phyloP scores from a whole-genome alignment of 2,888 invertebrate genomes.

The Trissolcus brochymenae region DNA sequence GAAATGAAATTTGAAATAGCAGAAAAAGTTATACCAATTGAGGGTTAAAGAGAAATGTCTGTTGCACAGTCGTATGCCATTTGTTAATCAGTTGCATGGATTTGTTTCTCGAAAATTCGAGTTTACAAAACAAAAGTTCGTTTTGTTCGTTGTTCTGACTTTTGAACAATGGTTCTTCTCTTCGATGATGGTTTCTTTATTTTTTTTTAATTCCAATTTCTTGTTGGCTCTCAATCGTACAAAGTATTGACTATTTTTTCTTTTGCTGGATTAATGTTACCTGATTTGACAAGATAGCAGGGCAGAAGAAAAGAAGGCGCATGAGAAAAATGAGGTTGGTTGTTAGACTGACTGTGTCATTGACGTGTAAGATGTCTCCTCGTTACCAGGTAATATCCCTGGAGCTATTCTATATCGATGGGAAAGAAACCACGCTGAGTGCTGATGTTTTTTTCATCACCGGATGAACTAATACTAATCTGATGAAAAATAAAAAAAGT shows the following conservation, averaged over 20 bases:
- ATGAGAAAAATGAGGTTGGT: constrained; percentile 61
- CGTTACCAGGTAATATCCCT: constrained; percentile 65
- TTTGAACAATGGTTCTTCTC: too few relatives aligned
- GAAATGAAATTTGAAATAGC: too few relatives aligned
- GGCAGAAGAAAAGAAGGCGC: constrained; percentile 64
- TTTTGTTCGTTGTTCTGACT: too few relatives aligned
- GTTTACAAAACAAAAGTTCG: too few relatives aligned
- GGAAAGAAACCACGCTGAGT: constrained; percentile 66
- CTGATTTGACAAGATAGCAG: constrained; percentile 60
- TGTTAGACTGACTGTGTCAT: constrained; percentile 63
- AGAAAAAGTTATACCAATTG: too few relatives aligned
- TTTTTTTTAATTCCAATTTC: too few relatives aligned
- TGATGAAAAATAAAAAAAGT: constrained; percentile 61
- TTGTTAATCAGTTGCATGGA: too few relatives aligned
- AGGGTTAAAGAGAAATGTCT: too few relatives aligned
- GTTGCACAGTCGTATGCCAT: too few relatives aligned
- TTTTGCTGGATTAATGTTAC: constrained; percentile 59
- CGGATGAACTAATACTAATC: constrained; percentile 30
- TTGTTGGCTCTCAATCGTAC: constrained; percentile 7
- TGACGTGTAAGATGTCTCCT: constrained; percentile 64
- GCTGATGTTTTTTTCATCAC: not conserved
- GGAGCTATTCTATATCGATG: constrained; percentile 63
- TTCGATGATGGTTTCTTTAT: too few relatives aligned
- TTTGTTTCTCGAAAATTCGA: too few relatives aligned
- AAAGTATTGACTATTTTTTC: constrained; percentile 61